phyloP scores from a whole-genome alignment of 2,113 vertebrate genomes.

The mouse (Mus musculus) region GRCm39 chr3:108723501-108724000 shows the following conservation, averaged over 20 bases:
- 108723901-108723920: slow-evolving; percentile 39
- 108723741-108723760: slow-evolving; percentile 91
- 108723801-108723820: slow-evolving; percentile 52
- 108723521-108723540: not conserved
- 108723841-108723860: slow-evolving; percentile 10
- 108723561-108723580: not conserved
- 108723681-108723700: slow-evolving; percentile 95
- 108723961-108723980: slow-evolving; percentile 36
- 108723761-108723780: slow-evolving; percentile 93
- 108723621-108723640: slow-evolving; percentile 80
- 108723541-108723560: not conserved
- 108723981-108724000: not conserved
- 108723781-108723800: slow-evolving; percentile 95
- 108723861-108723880: not conserved
- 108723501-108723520: slow-evolving; percentile 12
- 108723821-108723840: slow-evolving; percentile 55
- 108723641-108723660: slow-evolving; percentile 96
- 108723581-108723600: not conserved
- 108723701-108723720: slow-evolving; percentile 91
- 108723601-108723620: not conserved
- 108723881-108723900: slow-evolving; percentile 20
- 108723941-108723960: not conserved
- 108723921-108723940: slow-evolving; percentile 41
- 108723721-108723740: slow-evolving; percentile 87
- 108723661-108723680: slow-evolving; percentile 96